A percentile compares a stretch with the other conserved stretches of the same genome.
Evolutionary conservation across 2,113 vertebrate species (phyloP).

Genomic region (Phalacrocorax brasilianus): DNA sequence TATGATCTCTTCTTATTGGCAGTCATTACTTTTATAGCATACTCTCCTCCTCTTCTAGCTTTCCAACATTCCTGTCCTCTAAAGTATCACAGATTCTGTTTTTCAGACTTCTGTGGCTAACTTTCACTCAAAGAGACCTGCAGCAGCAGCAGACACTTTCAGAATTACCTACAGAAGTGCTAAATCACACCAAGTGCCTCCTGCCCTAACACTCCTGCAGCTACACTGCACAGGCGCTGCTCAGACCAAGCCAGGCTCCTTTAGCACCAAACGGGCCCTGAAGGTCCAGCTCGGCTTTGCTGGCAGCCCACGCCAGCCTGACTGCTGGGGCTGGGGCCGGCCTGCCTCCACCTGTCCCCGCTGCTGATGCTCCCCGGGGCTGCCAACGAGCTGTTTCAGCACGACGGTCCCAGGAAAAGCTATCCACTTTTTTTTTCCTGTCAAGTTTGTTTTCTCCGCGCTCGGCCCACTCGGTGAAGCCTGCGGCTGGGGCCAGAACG

Average conservation of each 20-base stretch:
- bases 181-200: background rate
- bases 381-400: fast-evolving
- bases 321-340: background rate
- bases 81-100: background rate
- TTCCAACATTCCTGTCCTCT: background rate
- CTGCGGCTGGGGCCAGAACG: fast-evolving
- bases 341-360: background rate
- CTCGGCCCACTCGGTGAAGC: fast-evolving
- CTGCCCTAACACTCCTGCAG: fast-evolving
- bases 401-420: background rate
- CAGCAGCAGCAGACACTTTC: background rate
- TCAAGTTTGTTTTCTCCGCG: fast-evolving
- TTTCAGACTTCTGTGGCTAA: background rate
- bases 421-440: fast-evolving
- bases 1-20: background rate
- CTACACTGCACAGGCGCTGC: background rate
- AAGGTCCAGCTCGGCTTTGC: fast-evolving
- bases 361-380: background rate
- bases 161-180: fast-evolving
- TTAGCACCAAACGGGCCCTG: background rate
- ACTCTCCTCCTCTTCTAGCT: background rate
- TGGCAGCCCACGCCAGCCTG: fast-evolving
- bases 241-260: background rate
- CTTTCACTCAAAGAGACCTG: background rate
- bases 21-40: background rate